A percentile compares a stretch with the other conserved stretches of the same genome.
Conservation (phyloP, 2,888 invertebrate species). For the Rugalucina vietnamica region DNA sequence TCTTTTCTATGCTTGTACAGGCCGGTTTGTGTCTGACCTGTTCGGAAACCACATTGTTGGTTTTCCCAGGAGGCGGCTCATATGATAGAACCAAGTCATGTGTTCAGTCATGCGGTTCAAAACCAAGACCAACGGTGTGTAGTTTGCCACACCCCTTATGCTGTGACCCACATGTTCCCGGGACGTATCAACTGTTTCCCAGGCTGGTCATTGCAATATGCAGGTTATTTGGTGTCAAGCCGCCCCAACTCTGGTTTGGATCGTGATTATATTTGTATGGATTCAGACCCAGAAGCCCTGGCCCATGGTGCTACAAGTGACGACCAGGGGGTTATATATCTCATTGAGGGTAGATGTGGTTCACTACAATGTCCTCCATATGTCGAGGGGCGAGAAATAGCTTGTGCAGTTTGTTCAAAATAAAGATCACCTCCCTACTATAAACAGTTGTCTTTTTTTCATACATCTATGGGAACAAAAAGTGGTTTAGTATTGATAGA, state of each 20-base stretch:
- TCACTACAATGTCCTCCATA: conserved; percentile 65
- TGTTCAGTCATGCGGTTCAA: background rate
- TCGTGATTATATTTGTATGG: conserved; percentile 58
- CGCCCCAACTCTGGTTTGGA: conserved; percentile 19
- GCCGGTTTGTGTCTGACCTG: no score
- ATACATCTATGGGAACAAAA: no score
- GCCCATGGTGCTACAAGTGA: conserved; percentile 36
- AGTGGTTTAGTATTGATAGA: no score
- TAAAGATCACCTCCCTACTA: no score
- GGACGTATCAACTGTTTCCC: conserved; percentile 47
- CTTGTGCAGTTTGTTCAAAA: conserved; percentile 64
- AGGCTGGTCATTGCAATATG: conserved; percentile 65
- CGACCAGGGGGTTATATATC: conserved; percentile 51
- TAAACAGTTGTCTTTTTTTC: no score
- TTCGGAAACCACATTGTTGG: no score
- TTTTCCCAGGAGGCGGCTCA: no score
- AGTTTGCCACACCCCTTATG: conserved; percentile 23
- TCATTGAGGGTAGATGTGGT: conserved; percentile 62
- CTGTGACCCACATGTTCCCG: conserved; percentile 37
- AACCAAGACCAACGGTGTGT: conserved; percentile 43
- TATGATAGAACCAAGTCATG: background rate
- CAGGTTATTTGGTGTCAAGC: conserved; percentile 62
- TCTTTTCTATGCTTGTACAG: no score
- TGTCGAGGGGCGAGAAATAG: conserved; percentile 53
- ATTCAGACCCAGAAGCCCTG: conserved; percentile 48